Percentiles rank a stretch among this genome's conserved stretches.
Conservation (phyloP, 2,113 vertebrate genomes). For the Centropus unirufus region DNA sequence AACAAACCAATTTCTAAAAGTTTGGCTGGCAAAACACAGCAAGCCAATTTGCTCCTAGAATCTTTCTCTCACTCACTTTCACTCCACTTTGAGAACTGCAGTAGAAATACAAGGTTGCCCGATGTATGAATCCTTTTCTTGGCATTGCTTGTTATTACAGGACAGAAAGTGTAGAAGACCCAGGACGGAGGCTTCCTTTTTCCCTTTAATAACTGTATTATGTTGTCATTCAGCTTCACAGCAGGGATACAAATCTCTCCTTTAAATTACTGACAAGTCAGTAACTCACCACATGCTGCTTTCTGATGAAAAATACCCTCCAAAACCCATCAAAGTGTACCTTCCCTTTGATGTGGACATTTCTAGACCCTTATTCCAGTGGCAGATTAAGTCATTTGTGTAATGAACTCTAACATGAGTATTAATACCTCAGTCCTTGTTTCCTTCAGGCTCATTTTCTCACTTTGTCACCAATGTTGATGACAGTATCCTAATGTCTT, state of each 20-base stretch:
- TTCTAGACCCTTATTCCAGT: slow-evolving; percentile 38
- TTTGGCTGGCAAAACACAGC: background rate
- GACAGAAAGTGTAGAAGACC: background rate
- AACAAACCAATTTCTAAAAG: background rate
- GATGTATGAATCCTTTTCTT: background rate
- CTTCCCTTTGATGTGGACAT: slow-evolving; percentile 45
- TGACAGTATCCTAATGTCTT: background rate
- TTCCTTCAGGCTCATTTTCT: background rate
- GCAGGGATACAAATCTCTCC: slow-evolving; percentile 46
- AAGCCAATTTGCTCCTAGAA: background rate
- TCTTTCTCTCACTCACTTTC: background rate
- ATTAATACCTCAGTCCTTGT: background rate
- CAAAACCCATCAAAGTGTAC: slow-evolving; percentile 24
- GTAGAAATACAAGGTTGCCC: slow-evolving; percentile 24
- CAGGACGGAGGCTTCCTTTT: background rate
- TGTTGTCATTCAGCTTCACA: slow-evolving; percentile 71
- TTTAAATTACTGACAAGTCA: slow-evolving; percentile 58
- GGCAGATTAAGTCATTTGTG: slow-evolving; percentile 48
- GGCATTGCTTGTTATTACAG: background rate
- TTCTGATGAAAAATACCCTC: slow-evolving; percentile 33
- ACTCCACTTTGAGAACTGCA: background rate
- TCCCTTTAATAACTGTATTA: slow-evolving; percentile 23
- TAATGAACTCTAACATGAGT: slow-evolving; percentile 7
- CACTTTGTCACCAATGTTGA: background rate
- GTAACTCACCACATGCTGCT: slow-evolving; percentile 36